Conservation (phyloP, 2,113 vertebrate genomes). For the Rhinolophus ferrumequinum region DNA sequence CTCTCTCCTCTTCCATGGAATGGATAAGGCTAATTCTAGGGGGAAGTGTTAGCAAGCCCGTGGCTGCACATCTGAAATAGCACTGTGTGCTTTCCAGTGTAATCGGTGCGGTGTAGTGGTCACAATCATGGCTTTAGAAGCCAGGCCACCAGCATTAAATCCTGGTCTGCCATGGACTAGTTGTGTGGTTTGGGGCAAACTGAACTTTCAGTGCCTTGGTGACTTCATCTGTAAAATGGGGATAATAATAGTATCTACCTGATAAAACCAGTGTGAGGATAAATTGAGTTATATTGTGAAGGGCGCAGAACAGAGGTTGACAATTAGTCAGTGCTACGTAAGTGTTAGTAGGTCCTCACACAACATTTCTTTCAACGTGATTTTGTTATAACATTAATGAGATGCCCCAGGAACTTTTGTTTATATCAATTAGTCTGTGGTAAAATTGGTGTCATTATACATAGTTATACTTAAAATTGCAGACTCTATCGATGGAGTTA, state of each 20-base stretch:
- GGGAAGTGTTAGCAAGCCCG: background rate
- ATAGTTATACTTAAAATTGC: background rate
- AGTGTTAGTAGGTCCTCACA: background rate
- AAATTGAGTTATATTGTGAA: background rate
- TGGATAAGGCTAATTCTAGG: background rate
- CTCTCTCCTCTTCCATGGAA: background rate
- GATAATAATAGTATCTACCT: background rate
- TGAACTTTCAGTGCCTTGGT: background rate
- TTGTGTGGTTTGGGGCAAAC: background rate
- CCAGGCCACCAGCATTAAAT: background rate
- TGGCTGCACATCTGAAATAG: background rate
- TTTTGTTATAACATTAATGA: background rate
- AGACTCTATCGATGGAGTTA: background rate
- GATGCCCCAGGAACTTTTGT: background rate
- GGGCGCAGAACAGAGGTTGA: background rate
- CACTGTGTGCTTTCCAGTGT: background rate
- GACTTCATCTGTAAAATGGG: background rate
- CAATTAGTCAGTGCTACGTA: background rate
- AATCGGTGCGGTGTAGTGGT: fast-evolving
- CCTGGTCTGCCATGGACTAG: background rate
- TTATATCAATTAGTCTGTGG: background rate
- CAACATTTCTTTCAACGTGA: background rate
- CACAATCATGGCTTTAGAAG: background rate
- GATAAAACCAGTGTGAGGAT: background rate
- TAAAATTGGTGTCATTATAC: background rate